Conservation (phyloP, 2,113 vertebrate species). For the Sinocyclocheilus rhinocerous region DNA sequence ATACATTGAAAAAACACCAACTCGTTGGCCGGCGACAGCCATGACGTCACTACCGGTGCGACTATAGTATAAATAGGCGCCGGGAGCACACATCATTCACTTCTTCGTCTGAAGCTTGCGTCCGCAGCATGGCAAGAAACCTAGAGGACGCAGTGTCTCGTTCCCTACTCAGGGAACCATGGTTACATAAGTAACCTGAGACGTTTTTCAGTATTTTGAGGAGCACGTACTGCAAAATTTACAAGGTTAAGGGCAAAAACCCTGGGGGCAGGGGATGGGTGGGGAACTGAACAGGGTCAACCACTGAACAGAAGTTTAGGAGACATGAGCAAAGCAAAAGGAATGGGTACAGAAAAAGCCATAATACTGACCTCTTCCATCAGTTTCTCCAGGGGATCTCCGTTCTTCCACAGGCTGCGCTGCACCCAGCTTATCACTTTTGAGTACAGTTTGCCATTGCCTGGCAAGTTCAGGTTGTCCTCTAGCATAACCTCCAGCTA, state of each 20-base stretch:
- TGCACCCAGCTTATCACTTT: constrained; percentile 99
- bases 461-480: constrained; percentile 92
- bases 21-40: no score
- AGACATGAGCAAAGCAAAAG: not conserved
- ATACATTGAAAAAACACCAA: no score
- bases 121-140: no score
- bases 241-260: constrained; percentile 30
- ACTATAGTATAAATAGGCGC: no score
- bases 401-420: constrained; percentile 94
- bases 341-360: not conserved
- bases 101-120: no score
- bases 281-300: not conserved
- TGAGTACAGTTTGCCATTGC: constrained; percentile 95
- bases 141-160: no score
- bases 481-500: constrained; percentile 98
- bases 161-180: no score
- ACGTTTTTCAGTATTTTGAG: constrained; percentile 33
- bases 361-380: constrained; percentile 96
- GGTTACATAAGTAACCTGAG: no score
- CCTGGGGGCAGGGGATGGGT: not conserved
- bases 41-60: no score
- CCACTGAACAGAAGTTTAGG: constrained; percentile 26
- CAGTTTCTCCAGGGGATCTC: constrained; percentile 89
- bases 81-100: no score
- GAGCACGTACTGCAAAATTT: constrained; percentile 14